Evolutionary conservation across 2,888 invertebrate genomes (phyloP).

Genomic region (Eumerus sabulonum): DNA sequence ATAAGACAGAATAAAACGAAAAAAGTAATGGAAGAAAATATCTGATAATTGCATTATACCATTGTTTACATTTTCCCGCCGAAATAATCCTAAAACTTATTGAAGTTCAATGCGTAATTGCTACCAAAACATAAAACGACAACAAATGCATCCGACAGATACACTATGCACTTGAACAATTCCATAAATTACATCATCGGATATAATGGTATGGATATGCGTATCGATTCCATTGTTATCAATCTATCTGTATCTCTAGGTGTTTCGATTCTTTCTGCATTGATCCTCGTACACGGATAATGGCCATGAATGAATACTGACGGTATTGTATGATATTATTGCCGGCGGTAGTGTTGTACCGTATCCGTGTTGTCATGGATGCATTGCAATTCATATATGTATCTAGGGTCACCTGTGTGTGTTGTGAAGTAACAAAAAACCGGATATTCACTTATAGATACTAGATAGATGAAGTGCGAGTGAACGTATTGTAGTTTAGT

Average conservation of each 20-base stretch:
- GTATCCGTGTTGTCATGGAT: slow-evolving; percentile 33
- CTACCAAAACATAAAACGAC: slow-evolving; percentile 41
- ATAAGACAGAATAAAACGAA: background rate
- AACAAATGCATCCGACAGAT: slow-evolving; percentile 20
- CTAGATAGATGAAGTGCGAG: no score
- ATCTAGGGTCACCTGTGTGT: slow-evolving; percentile 17
- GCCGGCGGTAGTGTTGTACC: no score
- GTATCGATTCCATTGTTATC: slow-evolving; percentile 56
- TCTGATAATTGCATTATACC: slow-evolving; percentile 56
- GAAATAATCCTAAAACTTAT: slow-evolving; percentile 60
- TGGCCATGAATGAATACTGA: slow-evolving; percentile 55
- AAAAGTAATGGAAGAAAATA: slow-evolving; percentile 2
- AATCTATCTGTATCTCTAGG: slow-evolving; percentile 27
- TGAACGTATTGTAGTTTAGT: slow-evolving; percentile 7
- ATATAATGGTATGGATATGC: slow-evolving; percentile 55
- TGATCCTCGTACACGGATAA: slow-evolving; percentile 46
- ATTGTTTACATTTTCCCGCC: slow-evolving; percentile 49
- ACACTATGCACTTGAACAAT: slow-evolving; percentile 59
- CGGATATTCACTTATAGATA: slow-evolving; percentile 43
- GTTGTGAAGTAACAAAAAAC: slow-evolving; percentile 58
- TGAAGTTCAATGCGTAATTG: slow-evolving; percentile 59
- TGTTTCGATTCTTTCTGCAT: slow-evolving; percentile 33
- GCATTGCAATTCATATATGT: slow-evolving; percentile 53
- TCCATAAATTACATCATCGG: slow-evolving; percentile 57
- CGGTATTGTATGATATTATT: slow-evolving; percentile 4